Evolutionary conservation across 2,888 invertebrate genomes (phyloP).

Genomic region (Lasioglossum villosulum): DNA sequence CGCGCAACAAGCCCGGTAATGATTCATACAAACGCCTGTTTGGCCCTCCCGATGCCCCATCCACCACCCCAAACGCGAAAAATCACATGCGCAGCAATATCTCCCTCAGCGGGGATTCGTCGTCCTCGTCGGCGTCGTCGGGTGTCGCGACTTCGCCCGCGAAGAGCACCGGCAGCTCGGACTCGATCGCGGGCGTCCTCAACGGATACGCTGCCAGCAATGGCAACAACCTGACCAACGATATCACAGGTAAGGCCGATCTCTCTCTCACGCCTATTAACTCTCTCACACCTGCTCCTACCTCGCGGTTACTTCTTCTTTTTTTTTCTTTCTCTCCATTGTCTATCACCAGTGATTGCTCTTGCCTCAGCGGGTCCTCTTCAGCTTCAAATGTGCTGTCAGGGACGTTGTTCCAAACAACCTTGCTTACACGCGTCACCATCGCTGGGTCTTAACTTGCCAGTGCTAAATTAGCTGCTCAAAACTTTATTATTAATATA

Average conservation of each 20-base stretch:
- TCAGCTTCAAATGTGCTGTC: neutral
- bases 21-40: slow-evolving; percentile 88
- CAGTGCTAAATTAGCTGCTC: no score
- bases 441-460: neutral
- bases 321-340: neutral
- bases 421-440: neutral
- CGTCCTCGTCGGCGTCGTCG: slow-evolving; percentile 75
- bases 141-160: slow-evolving; percentile 71
- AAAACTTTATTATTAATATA: no score
- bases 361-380: neutral
- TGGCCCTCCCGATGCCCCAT: slow-evolving; percentile 86
- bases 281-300: slow-evolving; percentile 7
- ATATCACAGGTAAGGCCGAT: slow-evolving; percentile 74
- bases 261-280: slow-evolving; percentile 21
- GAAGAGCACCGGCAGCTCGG: slow-evolving; percentile 73
- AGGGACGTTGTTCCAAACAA: neutral
- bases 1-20: slow-evolving; percentile 85
- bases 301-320: neutral
- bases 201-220: slow-evolving; percentile 78
- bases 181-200: slow-evolving; percentile 68
- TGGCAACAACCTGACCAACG: slow-evolving; percentile 75
- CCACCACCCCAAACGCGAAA: slow-evolving; percentile 86
- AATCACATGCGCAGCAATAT: slow-evolving; percentile 88
- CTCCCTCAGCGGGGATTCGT: slow-evolving; percentile 85
- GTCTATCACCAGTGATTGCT: neutral